Percentiles rank a stretch among this genome's conserved stretches.
These are phyloP conservation scores for Neomorphus geoffroyi DNA, from an alignment of 2,797 vertebrate species.

Conservation along the genomic window DNA sequence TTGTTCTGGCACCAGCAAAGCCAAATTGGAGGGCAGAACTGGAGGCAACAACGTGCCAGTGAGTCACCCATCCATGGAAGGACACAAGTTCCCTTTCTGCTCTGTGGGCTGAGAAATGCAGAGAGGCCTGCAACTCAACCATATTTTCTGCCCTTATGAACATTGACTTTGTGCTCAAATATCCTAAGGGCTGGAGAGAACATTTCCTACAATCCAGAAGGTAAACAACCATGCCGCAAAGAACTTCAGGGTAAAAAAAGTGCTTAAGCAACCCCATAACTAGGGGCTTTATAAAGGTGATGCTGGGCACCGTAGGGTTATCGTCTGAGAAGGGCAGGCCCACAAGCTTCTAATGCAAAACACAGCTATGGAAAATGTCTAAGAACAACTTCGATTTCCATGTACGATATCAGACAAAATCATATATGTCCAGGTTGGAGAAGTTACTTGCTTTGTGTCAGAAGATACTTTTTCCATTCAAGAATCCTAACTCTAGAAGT, in stretches of 20 bases:
- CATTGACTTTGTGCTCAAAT: conserved; percentile 36
- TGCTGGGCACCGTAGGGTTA: background rate
- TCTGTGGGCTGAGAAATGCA: conserved; percentile 57
- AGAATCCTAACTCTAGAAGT: background rate
- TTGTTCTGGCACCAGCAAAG: conserved; percentile 57
- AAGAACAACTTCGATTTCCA: background rate
- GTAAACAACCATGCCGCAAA: background rate
- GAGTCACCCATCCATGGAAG: conserved; percentile 60
- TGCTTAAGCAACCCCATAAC: background rate
- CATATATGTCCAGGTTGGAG: background rate
- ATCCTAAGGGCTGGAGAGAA: background rate
- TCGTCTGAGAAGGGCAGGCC: background rate
- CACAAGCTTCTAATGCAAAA: background rate
- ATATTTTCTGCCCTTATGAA: conserved; percentile 15
- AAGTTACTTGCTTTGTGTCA: background rate
- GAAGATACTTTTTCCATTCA: background rate
- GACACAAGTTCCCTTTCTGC: conserved; percentile 41
- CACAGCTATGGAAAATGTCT: background rate
- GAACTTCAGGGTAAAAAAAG: background rate
- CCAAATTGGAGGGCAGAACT: conserved; percentile 42
- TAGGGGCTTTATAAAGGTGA: background rate
- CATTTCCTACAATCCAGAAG: background rate
- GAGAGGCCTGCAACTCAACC: conserved; percentile 23
- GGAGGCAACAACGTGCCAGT: conserved; percentile 56
- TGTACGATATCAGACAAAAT: background rate